Evolutionary conservation across 2,113 vertebrate species (phyloP), one percentile per base, ranked within the genome.

Genomic region (Pardalotus punctatus): DNA sequence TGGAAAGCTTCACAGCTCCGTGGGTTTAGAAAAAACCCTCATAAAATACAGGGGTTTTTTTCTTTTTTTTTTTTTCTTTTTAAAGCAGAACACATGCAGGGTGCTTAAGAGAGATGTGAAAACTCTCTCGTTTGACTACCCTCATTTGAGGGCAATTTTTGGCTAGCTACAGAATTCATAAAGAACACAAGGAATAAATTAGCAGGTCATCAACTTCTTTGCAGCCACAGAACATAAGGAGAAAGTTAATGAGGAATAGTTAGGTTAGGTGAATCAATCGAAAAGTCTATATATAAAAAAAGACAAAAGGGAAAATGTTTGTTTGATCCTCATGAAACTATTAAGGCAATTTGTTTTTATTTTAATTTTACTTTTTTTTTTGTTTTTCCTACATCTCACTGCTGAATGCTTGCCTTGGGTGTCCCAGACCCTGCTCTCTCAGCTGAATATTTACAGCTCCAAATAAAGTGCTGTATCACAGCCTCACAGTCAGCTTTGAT

Each of bases 161-260:
- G 93, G 91, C 88, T 96, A 93, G 85, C 79, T 48, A 92, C 4
- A 3, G 97, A 94, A 95, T 95, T 95, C 91, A 95, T 91, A 92
- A 82, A 81, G 67, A 96, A 71, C 94, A 96, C 64, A 78, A 97
- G 96, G 93, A 94, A 94, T 54, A 94, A 88, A 96, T 97, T 97
- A 97, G 61, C 82, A 96, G 95, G 90, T 98, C 92, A 94, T 88
- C 94, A 97, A 90, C 92, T 89, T 97, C 72, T 89, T 93, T 95
- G 90, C 80, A 94, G 78, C 19, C 81, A 73, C 65, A 92, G 83
- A 88, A 95, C 65, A 82, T 94, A 86, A 93, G 71, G 76, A 96
- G 35, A 72, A 94, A 95, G 88, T 38, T n/a, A 6, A 71, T 36
- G 29, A 66, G 23, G 12, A 77, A 45, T 43, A 88, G 36, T 65